phyloP scores from a whole-genome alignment of 2,797 vertebrate species.

The Rhadinocentrus ornatus region DNA sequence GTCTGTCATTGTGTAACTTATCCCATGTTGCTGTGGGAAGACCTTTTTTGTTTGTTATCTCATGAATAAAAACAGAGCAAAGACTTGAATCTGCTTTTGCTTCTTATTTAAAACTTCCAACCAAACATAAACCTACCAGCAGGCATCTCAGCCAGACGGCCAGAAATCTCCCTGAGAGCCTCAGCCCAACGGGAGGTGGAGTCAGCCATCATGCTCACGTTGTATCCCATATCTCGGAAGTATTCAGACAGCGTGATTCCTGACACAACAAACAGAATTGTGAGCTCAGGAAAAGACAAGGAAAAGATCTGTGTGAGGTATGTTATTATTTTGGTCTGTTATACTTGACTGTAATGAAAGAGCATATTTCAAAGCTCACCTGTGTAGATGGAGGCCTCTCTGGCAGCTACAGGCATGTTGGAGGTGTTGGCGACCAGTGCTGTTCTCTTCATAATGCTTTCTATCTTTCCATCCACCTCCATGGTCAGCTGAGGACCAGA shows the following conservation, averaged over 20 bases:
- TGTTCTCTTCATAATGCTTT: conserved; percentile 99
- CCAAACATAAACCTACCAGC: conserved; percentile 84
- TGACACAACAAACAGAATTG: conserved; percentile 54
- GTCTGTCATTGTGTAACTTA: not conserved
- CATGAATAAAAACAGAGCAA: not conserved
- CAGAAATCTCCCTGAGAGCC: conserved; percentile 96
- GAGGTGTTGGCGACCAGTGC: conserved; percentile 97
- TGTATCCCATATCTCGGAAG: conserved; percentile 98
- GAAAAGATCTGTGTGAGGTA: not conserved
- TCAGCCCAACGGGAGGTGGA: conserved; percentile 99
- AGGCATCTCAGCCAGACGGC: conserved; percentile 97
- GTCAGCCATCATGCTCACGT: conserved; percentile 99
- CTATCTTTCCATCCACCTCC: conserved; percentile 95
- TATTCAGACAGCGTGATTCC: conserved; percentile 98
- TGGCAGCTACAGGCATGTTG: conserved; percentile 98
- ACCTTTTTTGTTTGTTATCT: too few species aligned
- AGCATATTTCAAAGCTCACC: conserved; percentile 71
- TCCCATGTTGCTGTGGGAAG: too few species aligned
- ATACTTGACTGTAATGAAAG: not conserved
- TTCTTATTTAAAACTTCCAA: not conserved
- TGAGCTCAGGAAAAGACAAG: not conserved
- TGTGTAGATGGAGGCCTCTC: conserved; percentile 98
- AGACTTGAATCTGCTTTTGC: not conserved
- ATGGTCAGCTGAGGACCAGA: conserved; percentile 88
- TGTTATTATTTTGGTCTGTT: not conserved